Conservation (phyloP, 2,888 invertebrate genomes). For the Pseudeuparius sepicola region DNA sequence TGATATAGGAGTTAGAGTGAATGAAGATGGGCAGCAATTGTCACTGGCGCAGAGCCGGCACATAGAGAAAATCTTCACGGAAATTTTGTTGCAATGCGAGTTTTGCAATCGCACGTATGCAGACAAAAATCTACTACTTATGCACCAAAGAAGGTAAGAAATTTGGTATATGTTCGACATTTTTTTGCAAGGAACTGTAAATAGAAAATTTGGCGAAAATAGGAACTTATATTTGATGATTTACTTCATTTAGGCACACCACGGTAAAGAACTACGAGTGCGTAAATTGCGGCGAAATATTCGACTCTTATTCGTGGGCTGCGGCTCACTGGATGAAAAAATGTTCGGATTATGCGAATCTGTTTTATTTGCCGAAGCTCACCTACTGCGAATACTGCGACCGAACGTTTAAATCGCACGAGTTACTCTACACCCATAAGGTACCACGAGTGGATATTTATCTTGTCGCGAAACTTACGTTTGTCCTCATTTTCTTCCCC, state of each 20-base stretch:
- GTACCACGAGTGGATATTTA: too few species aligned
- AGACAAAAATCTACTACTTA: conserved; percentile 40
- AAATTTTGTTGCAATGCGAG: conserved; percentile 47
- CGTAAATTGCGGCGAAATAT: conserved; percentile 38
- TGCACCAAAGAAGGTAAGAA: conserved; percentile 39
- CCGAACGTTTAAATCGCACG: conserved; percentile 42
- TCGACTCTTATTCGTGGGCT: conserved; percentile 44
- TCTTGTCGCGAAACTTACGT: too few species aligned
- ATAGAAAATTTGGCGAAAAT: too few species aligned
- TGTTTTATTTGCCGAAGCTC: conserved; percentile 40
- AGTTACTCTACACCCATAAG: conserved; percentile 47
- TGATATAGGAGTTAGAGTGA: too few species aligned
- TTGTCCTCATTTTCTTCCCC: too few species aligned
- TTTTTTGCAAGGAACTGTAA: too few species aligned
- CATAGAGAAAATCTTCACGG: conserved; percentile 36
- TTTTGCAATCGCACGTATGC: conserved; percentile 50
- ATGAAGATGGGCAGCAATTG: too few species aligned
- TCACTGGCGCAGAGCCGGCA: conserved; percentile 16
- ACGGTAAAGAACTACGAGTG: conserved; percentile 41
- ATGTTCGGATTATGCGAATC: conserved; percentile 39
- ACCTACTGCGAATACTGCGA: conserved; percentile 42
- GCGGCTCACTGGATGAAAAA: conserved; percentile 45
- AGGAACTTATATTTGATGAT: too few species aligned
- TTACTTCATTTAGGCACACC: too few species aligned
- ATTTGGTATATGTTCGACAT: too few species aligned